These are phyloP conservation scores for Pharmacophagus antenor DNA, from an alignment of 2,888 invertebrate species.

Conservation along the genomic window DNA sequence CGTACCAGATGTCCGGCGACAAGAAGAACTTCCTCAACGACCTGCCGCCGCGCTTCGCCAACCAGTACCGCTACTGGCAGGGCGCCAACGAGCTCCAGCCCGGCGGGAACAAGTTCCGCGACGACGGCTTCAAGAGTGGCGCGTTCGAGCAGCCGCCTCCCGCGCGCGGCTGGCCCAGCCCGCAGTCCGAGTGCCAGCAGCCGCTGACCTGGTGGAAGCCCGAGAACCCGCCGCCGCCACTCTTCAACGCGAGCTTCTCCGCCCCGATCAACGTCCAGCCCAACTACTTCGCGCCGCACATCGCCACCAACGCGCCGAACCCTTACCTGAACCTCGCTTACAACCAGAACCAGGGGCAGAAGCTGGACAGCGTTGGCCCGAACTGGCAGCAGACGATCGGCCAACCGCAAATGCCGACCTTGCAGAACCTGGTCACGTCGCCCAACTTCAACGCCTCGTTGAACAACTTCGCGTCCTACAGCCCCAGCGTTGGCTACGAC, in stretches of 20 bases:
- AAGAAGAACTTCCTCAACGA: constrained; percentile 73
- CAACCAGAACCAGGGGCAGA: constrained; percentile 40
- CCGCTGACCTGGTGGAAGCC: constrained; percentile 64
- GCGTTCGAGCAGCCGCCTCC: constrained; percentile 42
- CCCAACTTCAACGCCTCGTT: constrained; percentile 62
- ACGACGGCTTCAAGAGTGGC: constrained; percentile 51
- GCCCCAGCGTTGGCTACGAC: constrained; percentile 58
- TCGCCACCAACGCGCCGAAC: constrained; percentile 45
- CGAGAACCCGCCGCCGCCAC: constrained; percentile 44
- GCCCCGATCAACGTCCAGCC: constrained; percentile 48
- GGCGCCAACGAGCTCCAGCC: constrained; percentile 60
- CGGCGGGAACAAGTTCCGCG: constrained; percentile 66
- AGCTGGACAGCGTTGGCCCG: constrained; percentile 44
- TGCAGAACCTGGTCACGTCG: constrained; percentile 59
- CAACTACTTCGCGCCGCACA: constrained; percentile 53
- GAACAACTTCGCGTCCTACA: constrained; percentile 56
- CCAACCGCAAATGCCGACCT: constrained; percentile 56
- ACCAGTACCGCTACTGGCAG: constrained; percentile 73
- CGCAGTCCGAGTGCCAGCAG: constrained; percentile 45
- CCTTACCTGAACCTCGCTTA: constrained; percentile 53
- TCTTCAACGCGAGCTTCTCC: constrained; percentile 48
- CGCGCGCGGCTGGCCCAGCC: constrained; percentile 44
- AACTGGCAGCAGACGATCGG: constrained; percentile 57
- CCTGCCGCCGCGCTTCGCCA: constrained; percentile 71
- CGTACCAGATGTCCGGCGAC: constrained; percentile 65